Percentiles rank a stretch among this genome's conserved stretches.
Conservation (phyloP, 2,113 vertebrate species). For the Falco punctatus region DNA sequence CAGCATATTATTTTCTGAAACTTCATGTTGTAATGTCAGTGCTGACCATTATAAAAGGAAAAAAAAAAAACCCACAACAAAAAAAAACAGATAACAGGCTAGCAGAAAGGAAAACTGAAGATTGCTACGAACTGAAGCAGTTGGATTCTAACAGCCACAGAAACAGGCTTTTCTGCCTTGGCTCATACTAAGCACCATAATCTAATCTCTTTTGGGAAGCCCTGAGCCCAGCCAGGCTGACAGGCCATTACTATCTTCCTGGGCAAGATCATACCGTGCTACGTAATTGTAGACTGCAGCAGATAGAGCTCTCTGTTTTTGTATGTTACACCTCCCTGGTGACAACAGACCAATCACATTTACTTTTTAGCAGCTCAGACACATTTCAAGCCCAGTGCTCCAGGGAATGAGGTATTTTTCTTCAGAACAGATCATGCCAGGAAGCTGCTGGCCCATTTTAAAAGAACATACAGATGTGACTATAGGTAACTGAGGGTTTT, state of each 20-base stretch:
- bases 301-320: background rate
- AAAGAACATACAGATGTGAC: background rate
- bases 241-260: background rate
- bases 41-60: background rate
- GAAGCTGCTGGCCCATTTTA: background rate
- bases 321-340: background rate
- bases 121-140: background rate
- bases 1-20: background rate
- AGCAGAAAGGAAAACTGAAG: background rate
- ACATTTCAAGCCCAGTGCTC: background rate
- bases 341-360: background rate
- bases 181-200: background rate
- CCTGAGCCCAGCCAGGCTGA: background rate
- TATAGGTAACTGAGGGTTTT: background rate
- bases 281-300: background rate
- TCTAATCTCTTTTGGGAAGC: background rate
- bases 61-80: no score
- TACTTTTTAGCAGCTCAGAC: background rate
- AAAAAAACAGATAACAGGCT: background rate
- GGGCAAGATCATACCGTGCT: background rate
- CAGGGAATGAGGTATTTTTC: background rate
- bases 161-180: background rate
- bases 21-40: background rate
- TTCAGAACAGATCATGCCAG: background rate
- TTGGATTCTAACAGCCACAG: background rate